A percentile compares a stretch with the other conserved stretches of the same genome.
Evolutionary conservation across 2,888 invertebrate species (phyloP).

Genomic region (Ectemnius lituratus): DNA sequence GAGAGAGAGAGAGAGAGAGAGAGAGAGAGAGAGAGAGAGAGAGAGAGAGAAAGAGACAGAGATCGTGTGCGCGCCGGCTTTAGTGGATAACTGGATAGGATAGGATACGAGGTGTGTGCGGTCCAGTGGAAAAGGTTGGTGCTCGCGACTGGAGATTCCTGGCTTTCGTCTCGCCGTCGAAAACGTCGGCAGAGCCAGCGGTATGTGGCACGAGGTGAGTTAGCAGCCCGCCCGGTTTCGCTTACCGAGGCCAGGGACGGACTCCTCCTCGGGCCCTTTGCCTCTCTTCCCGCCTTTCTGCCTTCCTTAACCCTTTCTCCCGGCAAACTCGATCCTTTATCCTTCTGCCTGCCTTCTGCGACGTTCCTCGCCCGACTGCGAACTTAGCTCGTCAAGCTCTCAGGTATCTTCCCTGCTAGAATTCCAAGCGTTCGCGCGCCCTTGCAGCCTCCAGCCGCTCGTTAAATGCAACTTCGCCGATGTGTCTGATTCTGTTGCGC

Average conservation of each 20-base stretch:
- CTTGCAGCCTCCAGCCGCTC: no score
- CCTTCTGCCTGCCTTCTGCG: not conserved
- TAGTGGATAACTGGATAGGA: not conserved
- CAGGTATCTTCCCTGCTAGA: no score
- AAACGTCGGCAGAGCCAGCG: slow-evolving; percentile 65
- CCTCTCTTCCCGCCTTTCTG: slow-evolving; percentile 23
- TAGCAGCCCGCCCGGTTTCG: slow-evolving; percentile 66
- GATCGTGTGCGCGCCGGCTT: not conserved
- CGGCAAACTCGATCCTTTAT: not conserved
- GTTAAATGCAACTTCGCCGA: no score
- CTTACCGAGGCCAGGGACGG: slow-evolving; percentile 67
- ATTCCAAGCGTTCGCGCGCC: no score
- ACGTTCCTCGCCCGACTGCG: not conserved
- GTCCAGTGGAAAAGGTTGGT: slow-evolving; percentile 38
- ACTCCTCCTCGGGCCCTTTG: slow-evolving; percentile 48
- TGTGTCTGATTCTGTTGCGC: no score
- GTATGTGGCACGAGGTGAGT: slow-evolving; percentile 78
- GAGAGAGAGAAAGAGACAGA: not conserved
- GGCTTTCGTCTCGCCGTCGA: slow-evolving; percentile 49
- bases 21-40: no score
- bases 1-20: not conserved
- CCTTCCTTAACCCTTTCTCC: slow-evolving; percentile 7
- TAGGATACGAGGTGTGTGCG: slow-evolving; percentile 25
- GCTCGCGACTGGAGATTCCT: slow-evolving; percentile 24
- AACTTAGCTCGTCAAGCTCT: not conserved